Evolutionary conservation across 35 echinoderm and acorn worm genomes (phyloP).

Genomic region (Lytechinus pictus): DNA sequence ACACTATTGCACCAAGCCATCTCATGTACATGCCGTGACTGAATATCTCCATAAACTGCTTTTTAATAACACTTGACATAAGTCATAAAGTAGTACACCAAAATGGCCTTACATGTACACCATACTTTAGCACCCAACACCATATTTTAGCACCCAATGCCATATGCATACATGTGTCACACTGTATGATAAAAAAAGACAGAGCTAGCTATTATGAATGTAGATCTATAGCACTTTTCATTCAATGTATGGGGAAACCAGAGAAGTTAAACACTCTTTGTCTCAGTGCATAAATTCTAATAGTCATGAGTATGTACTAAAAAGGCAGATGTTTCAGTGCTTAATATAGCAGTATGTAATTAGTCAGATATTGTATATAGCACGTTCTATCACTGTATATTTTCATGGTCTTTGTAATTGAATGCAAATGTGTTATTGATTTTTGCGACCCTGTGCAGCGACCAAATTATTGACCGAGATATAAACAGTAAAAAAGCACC

Average conservation of each 20-base stretch:
- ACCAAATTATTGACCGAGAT: constrained; percentile 1
- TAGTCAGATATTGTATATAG: background rate
- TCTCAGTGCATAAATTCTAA: background rate
- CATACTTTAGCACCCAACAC: background rate
- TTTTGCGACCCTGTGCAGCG: background rate
- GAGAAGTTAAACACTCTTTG: background rate
- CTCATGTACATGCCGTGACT: background rate
- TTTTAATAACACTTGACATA: background rate
- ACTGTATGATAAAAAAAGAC: background rate
- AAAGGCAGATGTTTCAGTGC: background rate
- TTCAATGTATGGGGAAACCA: background rate
- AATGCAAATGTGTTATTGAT: background rate
- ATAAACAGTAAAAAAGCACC: background rate
- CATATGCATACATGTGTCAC: background rate
- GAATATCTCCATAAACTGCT: background rate
- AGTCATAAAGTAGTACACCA: background rate
- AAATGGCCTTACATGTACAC: background rate
- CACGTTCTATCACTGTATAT: background rate
- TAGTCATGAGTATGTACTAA: background rate
- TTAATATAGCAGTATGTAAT: background rate
- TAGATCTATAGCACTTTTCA: background rate
- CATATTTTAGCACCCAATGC: background rate
- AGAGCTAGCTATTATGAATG: background rate
- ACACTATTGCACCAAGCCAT: too few relatives aligned
- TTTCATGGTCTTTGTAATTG: background rate